Evolutionary conservation across 2,113 vertebrate species (phyloP), one percentile per base, ranked within the genome.

Genomic region (Neofelis nebulosa): DNA sequence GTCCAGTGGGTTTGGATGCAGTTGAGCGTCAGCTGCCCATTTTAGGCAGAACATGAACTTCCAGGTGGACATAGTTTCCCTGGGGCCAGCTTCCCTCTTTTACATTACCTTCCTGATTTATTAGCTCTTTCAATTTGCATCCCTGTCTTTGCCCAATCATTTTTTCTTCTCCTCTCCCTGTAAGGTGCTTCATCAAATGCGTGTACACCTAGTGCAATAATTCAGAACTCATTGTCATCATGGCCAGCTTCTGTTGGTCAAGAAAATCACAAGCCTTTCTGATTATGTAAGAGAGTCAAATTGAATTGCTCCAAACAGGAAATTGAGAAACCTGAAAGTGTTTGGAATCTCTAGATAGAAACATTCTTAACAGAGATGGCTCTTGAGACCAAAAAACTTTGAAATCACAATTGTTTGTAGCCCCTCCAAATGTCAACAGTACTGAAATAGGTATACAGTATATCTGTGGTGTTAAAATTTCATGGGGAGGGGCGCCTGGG

Each of bases 301-400:
- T 73, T 68, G 65, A 87, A 79, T 88, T 65, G 33, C 15, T 50
- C 25, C 15, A n/a, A 48, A 93, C 33, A 66, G 27, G 23, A 83
- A 69, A 55, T 5, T 88, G 45, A 50, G 11, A 33, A 95, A 74
- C 4, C 4, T 84, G 36, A 50, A 88, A 29, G 0, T 88, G 79
- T 87, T 83, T 91, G 65, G 57, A 16, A 38, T 73, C 13, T 88
- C 76, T 61, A 83, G 4, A 71, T 61, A 41, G 87, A 74, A 84
- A 63, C 38, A 36, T 74, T 80, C 29, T 89, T 13, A 76, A 23
- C 19, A 5, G 23, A 36, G 38, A 55, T 13, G 11, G 7, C 71
- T 88, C 12, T 55, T 74, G 33, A 52, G 31, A 7, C 45, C 4
- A 61, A 79, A 80, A 89, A 33, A 11, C 36, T 74, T 74, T 45